Base-by-base conservation (phyloP, 2,888 invertebrate genomes). In the Dioctria linearis region DNA sequence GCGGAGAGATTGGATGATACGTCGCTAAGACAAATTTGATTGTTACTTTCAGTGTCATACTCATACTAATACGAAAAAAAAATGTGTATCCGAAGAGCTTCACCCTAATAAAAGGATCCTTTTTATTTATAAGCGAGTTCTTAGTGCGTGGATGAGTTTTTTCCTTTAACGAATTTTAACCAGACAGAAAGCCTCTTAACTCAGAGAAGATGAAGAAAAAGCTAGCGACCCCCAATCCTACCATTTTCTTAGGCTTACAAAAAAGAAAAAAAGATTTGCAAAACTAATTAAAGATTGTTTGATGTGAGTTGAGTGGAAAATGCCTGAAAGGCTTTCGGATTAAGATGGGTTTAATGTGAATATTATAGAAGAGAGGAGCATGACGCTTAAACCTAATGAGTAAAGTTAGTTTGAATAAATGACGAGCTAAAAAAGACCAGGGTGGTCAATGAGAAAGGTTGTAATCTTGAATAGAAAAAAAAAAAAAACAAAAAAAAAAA, bases 221-320 rank as follows among this genome's bases (percentile, higher is more conserved):
- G 3, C 61, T 3, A 25, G 25, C 61, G 37, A 61, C 4, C 61
- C 5, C 37, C 11, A 51, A 51, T 11, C 51, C 51, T 2, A 11
- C 51, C 6, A 9, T 51, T 51, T 11, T 59, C 59, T 37, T 6
- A 11, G 25, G 8, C 61, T 11, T 11, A 9, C 51, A 11, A 51
- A 51, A 51, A 51, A 51, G 6, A 25, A 25, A n/a, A 61, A 61
- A 37, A 61, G 61, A 11, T 6, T 11, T 6, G 6, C 2, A 39
- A 61, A 61, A 61, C 8, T 61, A 54, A 54, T 54, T 54, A 54
- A 54, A 11, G 54, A n/a, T 54, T 54, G 54, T 54, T 54, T 54
- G 54, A 54, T 61, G 39, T 61, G 5, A 3, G n/a, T 61, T 61
- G n/a, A 61, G 61, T 39, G 37, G 25, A 61, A 61, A 2, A 39